These are phyloP conservation scores for Dryas iulia DNA, from an alignment of 1,140 invertebrate species.

Conservation along the genomic window DNA sequence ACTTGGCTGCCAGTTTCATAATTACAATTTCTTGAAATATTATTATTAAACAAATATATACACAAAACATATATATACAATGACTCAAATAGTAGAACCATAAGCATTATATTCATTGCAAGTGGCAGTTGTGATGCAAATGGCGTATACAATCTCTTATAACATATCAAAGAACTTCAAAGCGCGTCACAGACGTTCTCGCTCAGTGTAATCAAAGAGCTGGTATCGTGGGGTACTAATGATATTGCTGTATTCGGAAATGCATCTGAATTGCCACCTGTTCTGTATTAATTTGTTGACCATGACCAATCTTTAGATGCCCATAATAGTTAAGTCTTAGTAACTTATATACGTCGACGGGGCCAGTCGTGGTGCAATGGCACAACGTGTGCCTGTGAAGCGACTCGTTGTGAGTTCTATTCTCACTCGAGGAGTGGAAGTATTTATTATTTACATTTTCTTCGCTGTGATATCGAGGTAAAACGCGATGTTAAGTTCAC, in stretches of 20 bases:
- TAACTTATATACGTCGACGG: no score
- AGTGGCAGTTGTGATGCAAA: constrained; percentile 9
- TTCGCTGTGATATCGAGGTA: no score
- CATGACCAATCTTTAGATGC: background rate
- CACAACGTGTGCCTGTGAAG: no score
- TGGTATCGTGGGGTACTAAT: constrained; percentile 18
- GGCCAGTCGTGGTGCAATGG: no score
- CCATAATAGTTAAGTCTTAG: background rate
- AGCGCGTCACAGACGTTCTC: constrained; percentile 16
- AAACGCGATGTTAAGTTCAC: no score
- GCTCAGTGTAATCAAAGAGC: constrained; percentile 22
- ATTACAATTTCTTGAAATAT: no score
- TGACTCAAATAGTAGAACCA: background rate
- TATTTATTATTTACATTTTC: no score
- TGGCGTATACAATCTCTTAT: constrained; percentile 8
- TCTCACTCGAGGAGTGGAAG: no score
- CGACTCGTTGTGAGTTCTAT: no score
- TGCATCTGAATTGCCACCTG: constrained; percentile 2
- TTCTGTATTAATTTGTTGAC: background rate
- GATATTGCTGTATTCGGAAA: constrained; percentile 15
- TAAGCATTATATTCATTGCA: background rate
- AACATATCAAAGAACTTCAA: constrained; percentile 27
- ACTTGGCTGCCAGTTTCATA: no score
- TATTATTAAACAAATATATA: no score
- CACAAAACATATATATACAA: background rate